Base-by-base conservation (phyloP, 2,888 invertebrate genomes). In the Zaprionus obscuricornis region DNA sequence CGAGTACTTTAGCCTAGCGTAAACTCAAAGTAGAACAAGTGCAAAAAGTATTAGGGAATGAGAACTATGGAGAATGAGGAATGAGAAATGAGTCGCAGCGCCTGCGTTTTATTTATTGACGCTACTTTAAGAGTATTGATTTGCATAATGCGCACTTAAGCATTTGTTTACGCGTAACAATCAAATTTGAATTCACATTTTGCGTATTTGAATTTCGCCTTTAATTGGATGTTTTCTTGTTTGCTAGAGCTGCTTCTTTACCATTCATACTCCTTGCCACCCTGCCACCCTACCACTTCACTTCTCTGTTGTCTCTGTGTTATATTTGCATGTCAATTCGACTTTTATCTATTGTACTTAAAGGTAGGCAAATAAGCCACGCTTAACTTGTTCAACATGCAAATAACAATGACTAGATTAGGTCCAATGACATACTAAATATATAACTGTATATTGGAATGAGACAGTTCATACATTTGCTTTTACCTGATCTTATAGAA, bases 151-250 rank as follows among this genome's bases (percentile, higher is more conserved):
- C 84, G 85, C 74, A 82, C 81, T 82, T 85, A 85, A 76, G 81
- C 84, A 74, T 82, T 82, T 82, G 81, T 85, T 85, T 82, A 82
- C 86, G 81, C 81, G 84, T 70, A 85, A 83, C 81, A 82, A 82
- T 82, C 81, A 85, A 82, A 85, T 82, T 82, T 83, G 84, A 82
- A 74, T 85, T 85, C 84, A 59, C 66, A 77, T 82, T 82, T 72
- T 69, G n/a, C 75, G 51, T 66, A 64, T 75, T 83, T 72, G 72
- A 67, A 59, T 67, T 79, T 62, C 59, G 67, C 45, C 79, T 85
- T 81, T 82, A 82, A 82, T 82, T 82, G 86, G 85, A 82, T 81
- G 78, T 84, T 78, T 59, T 63, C 56, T 56, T 62, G 56, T 37
- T 34, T 64, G 50, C 47, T 37, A 45, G 20, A 52, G 16, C 26